Percentiles rank a stretch among this genome's conserved stretches.
Evolutionary conservation across 2,888 invertebrate genomes (phyloP).

Genomic region (Limnephilus lunatus): DNA sequence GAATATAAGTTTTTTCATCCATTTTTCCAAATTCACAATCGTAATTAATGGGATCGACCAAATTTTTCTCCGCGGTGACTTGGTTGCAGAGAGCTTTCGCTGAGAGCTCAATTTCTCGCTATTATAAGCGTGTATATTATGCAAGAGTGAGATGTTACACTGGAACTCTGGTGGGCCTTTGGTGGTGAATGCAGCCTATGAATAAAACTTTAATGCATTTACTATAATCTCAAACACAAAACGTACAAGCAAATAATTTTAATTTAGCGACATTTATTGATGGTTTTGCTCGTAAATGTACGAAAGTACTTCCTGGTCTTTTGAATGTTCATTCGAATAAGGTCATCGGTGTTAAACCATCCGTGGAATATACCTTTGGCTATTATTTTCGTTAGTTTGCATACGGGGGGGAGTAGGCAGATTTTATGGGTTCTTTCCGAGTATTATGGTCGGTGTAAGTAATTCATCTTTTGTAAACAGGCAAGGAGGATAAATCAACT

Average conservation of each 20-base stretch:
- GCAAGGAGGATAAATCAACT: constrained; percentile 1
- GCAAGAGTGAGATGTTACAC: neutral
- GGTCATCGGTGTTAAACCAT: neutral
- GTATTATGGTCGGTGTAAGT: neutral
- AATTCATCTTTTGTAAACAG: neutral
- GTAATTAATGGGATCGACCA: no score
- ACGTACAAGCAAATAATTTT: neutral
- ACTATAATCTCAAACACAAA: neutral
- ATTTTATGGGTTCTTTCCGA: neutral
- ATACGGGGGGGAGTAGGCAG: neutral
- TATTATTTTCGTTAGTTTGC: constrained; percentile 15
- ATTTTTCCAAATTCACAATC: no score
- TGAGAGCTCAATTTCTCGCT: no score
- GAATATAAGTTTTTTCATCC: no score
- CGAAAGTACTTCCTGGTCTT: neutral
- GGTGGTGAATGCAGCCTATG: neutral
- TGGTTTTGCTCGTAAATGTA: neutral
- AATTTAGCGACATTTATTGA: neutral
- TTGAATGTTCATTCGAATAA: neutral
- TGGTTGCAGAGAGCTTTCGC: no score
- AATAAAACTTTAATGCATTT: neutral
- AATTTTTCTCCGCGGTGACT: no score
- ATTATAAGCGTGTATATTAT: neutral
- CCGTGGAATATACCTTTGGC: neutral
- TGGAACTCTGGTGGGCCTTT: neutral